Base-by-base conservation (phyloP, 92 coral and sea anemone genomes). In the Palythoa caribaeorum region DNA sequence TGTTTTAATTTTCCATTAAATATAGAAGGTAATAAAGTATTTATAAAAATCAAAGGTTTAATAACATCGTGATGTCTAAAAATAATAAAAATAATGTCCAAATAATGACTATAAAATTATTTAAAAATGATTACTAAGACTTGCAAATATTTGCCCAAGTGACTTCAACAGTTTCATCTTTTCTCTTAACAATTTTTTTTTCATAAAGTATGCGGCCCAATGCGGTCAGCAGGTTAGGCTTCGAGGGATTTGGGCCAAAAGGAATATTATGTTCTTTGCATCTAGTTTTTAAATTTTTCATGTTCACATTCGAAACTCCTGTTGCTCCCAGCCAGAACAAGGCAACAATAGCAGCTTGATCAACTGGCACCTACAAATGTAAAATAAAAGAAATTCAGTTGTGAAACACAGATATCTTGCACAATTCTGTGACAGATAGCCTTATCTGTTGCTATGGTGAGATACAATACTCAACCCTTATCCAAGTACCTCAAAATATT, bases 341-440 rank as follows among this genome's bases (percentile, higher is more conserved):
- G 0, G 83, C 70, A 8, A 78, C 70, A 78, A 78, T 55, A 38
- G 36, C 70, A 12, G 70, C 83, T 78, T 78, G 69, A 55, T 54
- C 83, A 35, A 35, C 35, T 54, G 83, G 70, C 6, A 78, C 83
- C 83, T 78, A 38, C 50, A 55, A 77, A 55, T 78, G 70, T 77
- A 78, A 78, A 76, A 78, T 55, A 54, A 78, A 55, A 55, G 70
- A 78, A 78, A 78, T 55, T 69, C 28, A 54, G 83, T 78, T 57
- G 36, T 55, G 36, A 15, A 54, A 54, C 50, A 55, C 51, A 78
- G 28, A 54, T 54, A 37, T 78, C 47, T 55, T 78, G 48, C 21
- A 77, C 53, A 77, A 20, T 77, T 77, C 19, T 77, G 62, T 73
- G 77, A 40, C 79, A 48, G 38, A 19, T 20, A 50, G 60, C 79